These are phyloP conservation scores for Coracias cyanogaster DNA, from an alignment of 2,797 vertebrate genomes.

Conservation along the genomic window DNA sequence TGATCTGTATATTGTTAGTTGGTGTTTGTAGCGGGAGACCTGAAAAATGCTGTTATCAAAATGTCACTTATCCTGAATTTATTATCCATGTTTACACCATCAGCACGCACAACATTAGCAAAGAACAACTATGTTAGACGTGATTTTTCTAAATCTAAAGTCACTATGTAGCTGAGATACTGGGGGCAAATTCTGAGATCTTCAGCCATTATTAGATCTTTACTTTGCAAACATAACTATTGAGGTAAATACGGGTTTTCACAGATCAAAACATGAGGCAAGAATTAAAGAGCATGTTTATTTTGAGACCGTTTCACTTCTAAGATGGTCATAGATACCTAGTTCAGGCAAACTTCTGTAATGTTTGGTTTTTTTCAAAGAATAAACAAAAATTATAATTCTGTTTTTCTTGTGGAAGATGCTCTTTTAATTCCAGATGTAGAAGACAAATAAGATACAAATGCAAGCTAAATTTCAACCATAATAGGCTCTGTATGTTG, in stretches of 20 bases:
- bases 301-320: background rate
- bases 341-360: background rate
- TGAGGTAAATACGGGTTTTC: background rate
- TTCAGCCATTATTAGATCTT: background rate
- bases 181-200: background rate
- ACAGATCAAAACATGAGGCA: background rate
- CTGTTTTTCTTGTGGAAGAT: conserved; percentile 40
- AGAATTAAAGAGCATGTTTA: background rate
- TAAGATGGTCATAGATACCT: background rate
- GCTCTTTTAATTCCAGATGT: conserved; percentile 40
- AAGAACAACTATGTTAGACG: background rate
- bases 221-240: background rate
- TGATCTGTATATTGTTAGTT: background rate
- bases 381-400: conserved; percentile 39
- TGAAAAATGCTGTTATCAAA: background rate
- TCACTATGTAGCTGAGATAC: background rate
- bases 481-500: conserved; percentile 65
- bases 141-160: background rate
- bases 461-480: conserved; percentile 55
- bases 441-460: conserved; percentile 4
- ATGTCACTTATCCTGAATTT: background rate
- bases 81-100: background rate
- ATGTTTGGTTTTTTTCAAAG: background rate
- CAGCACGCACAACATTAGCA: background rate
- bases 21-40: background rate